These are phyloP conservation scores for Carcina quercana DNA, from an alignment of 2,888 invertebrate species.

Conservation along the genomic window DNA sequence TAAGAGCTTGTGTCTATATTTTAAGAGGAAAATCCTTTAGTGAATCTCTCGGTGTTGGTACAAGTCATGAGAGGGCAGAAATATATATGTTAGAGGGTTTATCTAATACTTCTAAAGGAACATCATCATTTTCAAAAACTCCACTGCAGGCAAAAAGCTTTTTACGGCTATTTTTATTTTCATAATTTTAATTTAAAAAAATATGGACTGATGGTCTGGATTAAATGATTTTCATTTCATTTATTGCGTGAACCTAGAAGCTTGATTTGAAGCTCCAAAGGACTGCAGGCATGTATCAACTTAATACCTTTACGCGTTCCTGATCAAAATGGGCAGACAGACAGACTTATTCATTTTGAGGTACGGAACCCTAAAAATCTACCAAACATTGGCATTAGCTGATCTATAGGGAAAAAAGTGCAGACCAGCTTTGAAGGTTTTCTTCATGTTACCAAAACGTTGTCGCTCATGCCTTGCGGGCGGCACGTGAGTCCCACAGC, in stretches of 20 bases:
- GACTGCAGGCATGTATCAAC: no score
- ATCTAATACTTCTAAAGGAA: neutral
- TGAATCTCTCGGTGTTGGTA: neutral
- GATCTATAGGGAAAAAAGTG: neutral
- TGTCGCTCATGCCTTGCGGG: conserved; percentile 7
- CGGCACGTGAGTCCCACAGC: conserved; percentile 23
- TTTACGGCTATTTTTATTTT: neutral
- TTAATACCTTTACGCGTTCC: no score
- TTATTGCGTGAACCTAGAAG: no score
- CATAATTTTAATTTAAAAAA: neutral
- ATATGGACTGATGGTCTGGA: no score
- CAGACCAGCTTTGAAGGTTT: neutral
- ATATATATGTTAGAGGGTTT: neutral
- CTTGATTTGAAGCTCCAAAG: no score
- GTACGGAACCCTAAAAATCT: neutral
- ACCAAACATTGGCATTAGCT: no score
- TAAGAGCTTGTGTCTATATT: conserved; percentile 9
- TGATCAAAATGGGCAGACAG: no score
- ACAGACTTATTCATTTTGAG: neutral
- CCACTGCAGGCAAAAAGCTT: neutral
- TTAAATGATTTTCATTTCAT: no score
- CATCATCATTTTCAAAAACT: neutral
- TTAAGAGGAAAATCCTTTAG: conserved; percentile 12
- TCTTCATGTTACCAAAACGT: neutral
- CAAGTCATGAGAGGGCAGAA: conserved; percentile 1